phyloP scores from a whole-genome alignment of 2,888 invertebrate species.

The Aspidiotus destructor region DNA sequence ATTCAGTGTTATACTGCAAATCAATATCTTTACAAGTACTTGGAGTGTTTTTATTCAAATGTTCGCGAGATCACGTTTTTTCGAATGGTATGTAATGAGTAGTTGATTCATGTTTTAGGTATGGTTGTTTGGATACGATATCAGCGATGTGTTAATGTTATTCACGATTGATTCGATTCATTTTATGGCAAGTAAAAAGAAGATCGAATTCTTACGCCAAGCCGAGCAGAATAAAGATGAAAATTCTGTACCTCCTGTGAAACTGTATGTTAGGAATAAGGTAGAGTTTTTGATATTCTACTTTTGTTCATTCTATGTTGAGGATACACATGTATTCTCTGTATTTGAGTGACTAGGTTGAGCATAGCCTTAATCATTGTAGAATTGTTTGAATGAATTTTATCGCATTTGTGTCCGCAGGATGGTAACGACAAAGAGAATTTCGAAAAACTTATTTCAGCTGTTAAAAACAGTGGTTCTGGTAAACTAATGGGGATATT shows the following conservation, averaged over 20 bases:
- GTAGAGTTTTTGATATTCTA: constrained; percentile 45
- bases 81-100: not conserved
- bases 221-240: constrained; percentile 78
- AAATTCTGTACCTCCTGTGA: constrained; percentile 69
- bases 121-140: constrained; percentile 94
- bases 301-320: too few species aligned
- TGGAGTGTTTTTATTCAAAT: not conserved
- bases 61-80: not conserved
- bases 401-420: constrained; percentile 43
- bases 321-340: too few species aligned
- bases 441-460: constrained; percentile 58
- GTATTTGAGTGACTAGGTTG: too few species aligned
- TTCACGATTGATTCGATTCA: constrained; percentile 74
- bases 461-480: constrained; percentile 76
- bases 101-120: constrained; percentile 51
- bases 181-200: constrained; percentile 93
- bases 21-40: constrained; percentile 83
- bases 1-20: constrained; percentile 93
- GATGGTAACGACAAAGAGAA: constrained; percentile 82
- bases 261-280: constrained; percentile 79
- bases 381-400: too few species aligned
- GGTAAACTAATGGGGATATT: constrained; percentile 86
- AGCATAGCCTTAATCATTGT: too few species aligned
- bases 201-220: constrained; percentile 89
- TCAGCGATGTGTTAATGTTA: constrained; percentile 90